A percentile compares a stretch with the other conserved stretches of the same genome.
These are phyloP conservation scores for Diabrotica virgifera DNA, from an alignment of 1,140 invertebrate species.

Conservation along the genomic window DNA sequence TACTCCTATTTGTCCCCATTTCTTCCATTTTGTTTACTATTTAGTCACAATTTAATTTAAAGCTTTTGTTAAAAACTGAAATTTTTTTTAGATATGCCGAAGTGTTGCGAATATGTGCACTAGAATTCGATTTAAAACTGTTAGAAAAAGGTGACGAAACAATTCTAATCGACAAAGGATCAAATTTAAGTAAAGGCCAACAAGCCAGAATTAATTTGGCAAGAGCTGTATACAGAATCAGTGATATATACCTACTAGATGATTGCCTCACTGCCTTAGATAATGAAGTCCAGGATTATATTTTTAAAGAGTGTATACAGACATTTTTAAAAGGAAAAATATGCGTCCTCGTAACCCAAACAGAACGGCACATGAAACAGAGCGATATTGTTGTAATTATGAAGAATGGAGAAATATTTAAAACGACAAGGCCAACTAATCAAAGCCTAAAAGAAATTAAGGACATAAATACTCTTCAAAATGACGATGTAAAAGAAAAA, in stretches of 20 bases:
- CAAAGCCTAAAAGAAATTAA: slow-evolving; percentile 8
- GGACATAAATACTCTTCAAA: neutral
- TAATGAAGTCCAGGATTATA: slow-evolving; percentile 73
- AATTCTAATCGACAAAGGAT: slow-evolving; percentile 79
- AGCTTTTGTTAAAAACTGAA: slow-evolving; percentile 21
- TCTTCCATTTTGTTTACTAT: too few relatives aligned
- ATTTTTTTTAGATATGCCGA: slow-evolving; percentile 20
- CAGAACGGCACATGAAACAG: slow-evolving; percentile 45
- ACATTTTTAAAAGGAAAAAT: slow-evolving; percentile 70
- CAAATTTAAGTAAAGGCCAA: slow-evolving; percentile 80
- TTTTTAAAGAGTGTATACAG: slow-evolving; percentile 72
- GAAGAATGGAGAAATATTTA: slow-evolving; percentile 26
- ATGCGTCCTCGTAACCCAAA: slow-evolving; percentile 74
- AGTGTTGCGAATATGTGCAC: slow-evolving; percentile 31
- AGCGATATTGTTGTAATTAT: slow-evolving; percentile 31
- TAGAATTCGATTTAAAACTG: slow-evolving; percentile 33
- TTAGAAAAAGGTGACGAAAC: slow-evolving; percentile 65
- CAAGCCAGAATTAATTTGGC: slow-evolving; percentile 87
- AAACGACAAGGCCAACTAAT: slow-evolving; percentile 21
- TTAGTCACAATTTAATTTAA: too few relatives aligned
- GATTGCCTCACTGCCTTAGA: slow-evolving; percentile 83
- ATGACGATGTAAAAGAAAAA: slow-evolving; percentile 17
- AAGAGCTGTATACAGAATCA: slow-evolving; percentile 76
- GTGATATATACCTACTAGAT: slow-evolving; percentile 77
- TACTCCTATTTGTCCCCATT: too few relatives aligned